Percentiles rank a stretch among this genome's conserved stretches.
Conservation (phyloP, 2,113 vertebrate genomes). For the Syrmaticus mikado region DNA sequence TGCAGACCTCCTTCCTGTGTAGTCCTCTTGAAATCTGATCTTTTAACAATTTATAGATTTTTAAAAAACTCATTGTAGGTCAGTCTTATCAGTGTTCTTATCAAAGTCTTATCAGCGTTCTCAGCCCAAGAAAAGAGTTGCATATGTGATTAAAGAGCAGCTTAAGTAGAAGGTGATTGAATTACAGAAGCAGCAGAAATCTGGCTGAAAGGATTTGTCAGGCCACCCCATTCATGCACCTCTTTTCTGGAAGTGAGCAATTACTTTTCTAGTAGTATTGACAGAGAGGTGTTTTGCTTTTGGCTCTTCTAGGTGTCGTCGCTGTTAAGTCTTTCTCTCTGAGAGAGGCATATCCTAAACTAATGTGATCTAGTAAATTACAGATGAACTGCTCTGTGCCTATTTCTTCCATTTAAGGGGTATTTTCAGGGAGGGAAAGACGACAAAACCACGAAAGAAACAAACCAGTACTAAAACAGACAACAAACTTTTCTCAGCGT, state of each 20-base stretch:
- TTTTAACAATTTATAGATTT: neutral
- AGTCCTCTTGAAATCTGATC: neutral
- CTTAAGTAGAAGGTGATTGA: slow-evolving; percentile 43
- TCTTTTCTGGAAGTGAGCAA: neutral
- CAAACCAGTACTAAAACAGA: neutral
- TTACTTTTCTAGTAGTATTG: neutral
- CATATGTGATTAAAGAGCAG: neutral
- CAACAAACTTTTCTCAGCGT: neutral
- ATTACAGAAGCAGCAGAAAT: neutral
- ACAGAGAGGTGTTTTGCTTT: neutral
- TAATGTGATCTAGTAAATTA: neutral
- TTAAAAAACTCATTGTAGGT: slow-evolving; percentile 12
- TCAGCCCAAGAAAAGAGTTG: neutral
- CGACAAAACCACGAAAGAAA: neutral
- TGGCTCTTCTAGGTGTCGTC: neutral
- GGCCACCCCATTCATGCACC: neutral
- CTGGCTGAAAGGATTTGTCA: neutral
- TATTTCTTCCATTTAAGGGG: neutral
- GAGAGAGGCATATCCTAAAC: neutral
- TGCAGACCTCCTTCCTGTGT: neutral
- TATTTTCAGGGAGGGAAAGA: neutral
- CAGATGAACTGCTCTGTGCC: neutral
- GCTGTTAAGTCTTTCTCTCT: neutral
- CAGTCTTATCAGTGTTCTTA: neutral
- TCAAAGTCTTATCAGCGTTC: neutral